Base-by-base conservation (phyloP, 2,888 invertebrate genomes). In the Aphidius colemani region DNA sequence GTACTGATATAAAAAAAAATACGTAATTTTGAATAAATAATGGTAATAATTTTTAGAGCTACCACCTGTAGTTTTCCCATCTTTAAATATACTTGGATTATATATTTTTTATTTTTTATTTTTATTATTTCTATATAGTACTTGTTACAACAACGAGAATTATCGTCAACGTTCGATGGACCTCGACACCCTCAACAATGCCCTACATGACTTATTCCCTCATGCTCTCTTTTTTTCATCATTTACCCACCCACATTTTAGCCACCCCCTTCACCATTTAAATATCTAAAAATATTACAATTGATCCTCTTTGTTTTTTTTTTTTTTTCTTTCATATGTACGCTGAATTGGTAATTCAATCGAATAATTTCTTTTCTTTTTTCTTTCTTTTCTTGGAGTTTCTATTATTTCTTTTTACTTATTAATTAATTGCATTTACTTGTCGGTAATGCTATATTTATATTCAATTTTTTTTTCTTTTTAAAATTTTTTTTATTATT, bases 1-100 rank as follows among this genome's bases (percentile, higher is more conserved):
- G 30, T 30, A 30, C 30, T 30, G 30, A 5, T 30, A 30, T 3
- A 30, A 30, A 30, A 30, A 30, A 30, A 30, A 30, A 30, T 5
- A 30, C 3, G 5, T 5, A 30, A 30, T 30, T 30, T 30, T 30
- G 5, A 30, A 30, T 30, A 30, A 30, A 30, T 30, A 30, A 30
- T 30, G 5, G 5, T 30, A 30, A 18, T 57, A 57, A 39, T 57
- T 7, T 45, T 11, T 44, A 45, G 56, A 13, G 7, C 57, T 57
- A 39, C 57, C 57, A 57, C 57, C 57, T 57, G 57, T 57, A 57
- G 57, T 57, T 46, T 39, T 18, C 46, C 45, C 30, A 18, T 55
- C 7, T 11, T n/a, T 43, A 30, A 30, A 3, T 44, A 1, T 30
- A 30, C 30, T 5, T 30, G 2, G 5, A 30, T 30, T 30, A 45